A percentile compares a stretch with the other conserved stretches of the same genome.
Evolutionary conservation across 2,797 vertebrate genomes (phyloP).

Genomic region (Labeo calbasu): DNA sequence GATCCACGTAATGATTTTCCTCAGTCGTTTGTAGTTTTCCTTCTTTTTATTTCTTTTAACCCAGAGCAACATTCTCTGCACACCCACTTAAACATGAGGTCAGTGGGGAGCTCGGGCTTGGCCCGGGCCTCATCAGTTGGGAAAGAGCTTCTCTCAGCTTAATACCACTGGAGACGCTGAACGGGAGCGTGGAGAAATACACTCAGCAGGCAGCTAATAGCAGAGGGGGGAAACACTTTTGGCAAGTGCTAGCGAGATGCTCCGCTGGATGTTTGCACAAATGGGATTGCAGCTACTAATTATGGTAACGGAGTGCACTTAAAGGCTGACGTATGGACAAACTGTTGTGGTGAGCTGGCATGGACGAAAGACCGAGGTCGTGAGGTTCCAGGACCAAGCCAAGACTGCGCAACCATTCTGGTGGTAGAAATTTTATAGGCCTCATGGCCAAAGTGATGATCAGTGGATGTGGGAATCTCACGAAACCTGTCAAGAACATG

Average conservation of each 20-base stretch:
- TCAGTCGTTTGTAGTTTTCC: slow-evolving; percentile 46
- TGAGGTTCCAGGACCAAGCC: slow-evolving; percentile 58
- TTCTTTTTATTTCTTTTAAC: slow-evolving; percentile 49
- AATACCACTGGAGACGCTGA: slow-evolving; percentile 66
- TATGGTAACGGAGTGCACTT: slow-evolving; percentile 74
- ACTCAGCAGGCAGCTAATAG: slow-evolving; percentile 59
- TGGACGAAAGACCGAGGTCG: slow-evolving; percentile 65
- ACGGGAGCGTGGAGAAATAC: slow-evolving; percentile 55
- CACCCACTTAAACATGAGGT: slow-evolving; percentile 72
- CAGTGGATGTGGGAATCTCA: neutral
- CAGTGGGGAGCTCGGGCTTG: slow-evolving; percentile 65
- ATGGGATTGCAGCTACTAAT: slow-evolving; percentile 71
- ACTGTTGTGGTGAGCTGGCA: slow-evolving; percentile 69
- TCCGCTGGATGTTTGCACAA: slow-evolving; percentile 68
- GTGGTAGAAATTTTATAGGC: slow-evolving; percentile 47
- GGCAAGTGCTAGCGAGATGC: slow-evolving; percentile 64
- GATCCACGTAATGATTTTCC: slow-evolving; percentile 57
- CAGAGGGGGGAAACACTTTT: slow-evolving; percentile 46
- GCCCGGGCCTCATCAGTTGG: slow-evolving; percentile 56
- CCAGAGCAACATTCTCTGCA: slow-evolving; percentile 69
- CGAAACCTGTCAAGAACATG: slow-evolving; percentile 1
- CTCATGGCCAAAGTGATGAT: slow-evolving; percentile 41
- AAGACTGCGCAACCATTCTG: slow-evolving; percentile 55
- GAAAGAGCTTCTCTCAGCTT: slow-evolving; percentile 63
- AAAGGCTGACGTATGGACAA: slow-evolving; percentile 74